Conservation (phyloP, 1,140 invertebrate genomes). For the Pseudoatta argentina region DNA sequence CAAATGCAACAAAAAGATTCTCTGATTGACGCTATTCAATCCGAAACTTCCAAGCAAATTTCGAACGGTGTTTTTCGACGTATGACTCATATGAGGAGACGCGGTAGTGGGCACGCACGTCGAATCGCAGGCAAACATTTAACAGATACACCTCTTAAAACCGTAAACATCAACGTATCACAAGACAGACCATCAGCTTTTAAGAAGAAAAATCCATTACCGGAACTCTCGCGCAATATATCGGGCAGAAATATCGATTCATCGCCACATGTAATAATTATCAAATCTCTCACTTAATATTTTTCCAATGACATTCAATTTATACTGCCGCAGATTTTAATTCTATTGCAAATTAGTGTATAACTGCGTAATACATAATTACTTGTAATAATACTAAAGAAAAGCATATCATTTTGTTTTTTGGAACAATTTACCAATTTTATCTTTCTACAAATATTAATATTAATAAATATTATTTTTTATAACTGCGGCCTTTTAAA, state of each 20-base stretch:
- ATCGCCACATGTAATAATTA: slow-evolving; percentile 46
- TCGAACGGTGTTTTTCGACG: slow-evolving; percentile 26
- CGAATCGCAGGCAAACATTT: not conserved
- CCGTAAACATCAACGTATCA: slow-evolving; percentile 76
- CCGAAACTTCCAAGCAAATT: slow-evolving; percentile 15
- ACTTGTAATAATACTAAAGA: slow-evolving; percentile 21
- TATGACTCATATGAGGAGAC: slow-evolving; percentile 34
- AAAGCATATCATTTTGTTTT: not conserved
- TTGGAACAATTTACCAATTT: not conserved
- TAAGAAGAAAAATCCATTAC: slow-evolving; percentile 78
- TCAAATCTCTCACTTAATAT: slow-evolving; percentile 26
- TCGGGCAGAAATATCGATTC: slow-evolving; percentile 72
- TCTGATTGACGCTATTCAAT: not conserved
- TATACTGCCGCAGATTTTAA: not conserved
- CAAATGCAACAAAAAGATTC: slow-evolving; percentile 41
- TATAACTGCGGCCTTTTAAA: not conserved
- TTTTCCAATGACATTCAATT: not conserved
- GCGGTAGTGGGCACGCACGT: slow-evolving; percentile 3
- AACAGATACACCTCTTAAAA: slow-evolving; percentile 77
- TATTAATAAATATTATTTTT: not conserved
- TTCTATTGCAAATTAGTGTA: not conserved
- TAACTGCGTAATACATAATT: not conserved
- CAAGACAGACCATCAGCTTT: slow-evolving; percentile 77
- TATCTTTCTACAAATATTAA: not conserved
- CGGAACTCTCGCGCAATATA: slow-evolving; percentile 75